Percentiles rank a stretch among this genome's conserved stretches.
These are phyloP conservation scores for Phaenicophaeus curvirostris DNA, from an alignment of 2,797 vertebrate species.

Conservation along the genomic window DNA sequence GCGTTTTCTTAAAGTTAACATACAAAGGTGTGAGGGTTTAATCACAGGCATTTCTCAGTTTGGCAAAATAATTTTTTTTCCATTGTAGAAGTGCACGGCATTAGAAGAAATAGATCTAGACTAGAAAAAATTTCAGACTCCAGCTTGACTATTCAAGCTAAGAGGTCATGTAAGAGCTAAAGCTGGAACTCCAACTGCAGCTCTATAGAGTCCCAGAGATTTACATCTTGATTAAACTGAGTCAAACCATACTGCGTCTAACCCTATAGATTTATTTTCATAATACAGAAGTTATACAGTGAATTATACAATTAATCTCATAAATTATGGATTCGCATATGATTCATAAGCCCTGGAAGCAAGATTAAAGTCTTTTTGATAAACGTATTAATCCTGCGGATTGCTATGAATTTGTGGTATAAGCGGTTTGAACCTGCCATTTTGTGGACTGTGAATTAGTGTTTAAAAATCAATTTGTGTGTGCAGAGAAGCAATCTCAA, in stretches of 20 bases:
- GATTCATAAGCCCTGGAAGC: conserved; percentile 29
- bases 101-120: neutral
- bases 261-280: conserved; percentile 13
- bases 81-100: neutral
- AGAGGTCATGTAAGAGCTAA: conserved; percentile 8
- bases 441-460: neutral
- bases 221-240: conserved; percentile 33
- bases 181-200: neutral
- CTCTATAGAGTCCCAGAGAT: neutral
- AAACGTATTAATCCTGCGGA: conserved; percentile 28
- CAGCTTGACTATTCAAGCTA: neutral
- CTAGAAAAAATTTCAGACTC: neutral
- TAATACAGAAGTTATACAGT: neutral
- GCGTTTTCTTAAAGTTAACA: neutral
- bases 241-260: neutral
- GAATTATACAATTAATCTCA: conserved; percentile 9
- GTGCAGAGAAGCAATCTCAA: neutral
- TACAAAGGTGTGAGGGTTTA: neutral
- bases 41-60: neutral
- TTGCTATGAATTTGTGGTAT: neutral
- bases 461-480: conserved; percentile 8
- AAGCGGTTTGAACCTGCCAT: neutral
- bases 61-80: neutral
- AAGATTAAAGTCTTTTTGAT: conserved; percentile 24
- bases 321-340: conserved; percentile 40